Evolutionary conservation across 2,113 vertebrate genomes (phyloP), one percentile per base, ranked within the genome.

Genomic region (Eptesicus fuscus): DNA sequence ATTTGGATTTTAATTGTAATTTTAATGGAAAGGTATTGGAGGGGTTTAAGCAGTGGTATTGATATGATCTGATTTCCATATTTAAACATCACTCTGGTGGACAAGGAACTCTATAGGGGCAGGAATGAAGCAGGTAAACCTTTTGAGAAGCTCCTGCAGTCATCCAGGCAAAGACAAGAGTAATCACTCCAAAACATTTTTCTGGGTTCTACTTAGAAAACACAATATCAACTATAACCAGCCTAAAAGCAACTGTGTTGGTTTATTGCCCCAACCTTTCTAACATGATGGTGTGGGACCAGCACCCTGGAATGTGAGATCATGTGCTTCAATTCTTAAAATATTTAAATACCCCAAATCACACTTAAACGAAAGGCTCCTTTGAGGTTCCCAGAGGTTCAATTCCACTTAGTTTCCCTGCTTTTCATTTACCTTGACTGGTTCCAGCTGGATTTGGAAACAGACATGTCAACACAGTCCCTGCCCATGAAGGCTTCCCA

Each of bases 391-490:
- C 93, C 93, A 92, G 69, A 86, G 90, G 87, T 79, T 96, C 73
- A 74, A 67, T 95, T 88, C 93, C 88, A 96, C 79, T 94, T 49
- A 94, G 70, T 93, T 95, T 71, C 56, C 67, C 90, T 92, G 95
- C 90, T 96, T 96, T 95, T 96, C 95, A 95, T 96, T 97, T 96
- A 84, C 88, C 77, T 85, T 63, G 28, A 95, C 88, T 92, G 77
- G 42, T 93, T 97, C 96, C 96, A 97, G 95, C 96, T 96, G 96
- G 87, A 93, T 82, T 80, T 90, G 82, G 92, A 97, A 94, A 91
- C 94, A 28, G 53, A 85, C 4, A 20, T 86, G 93, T 95, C 97
- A 90, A 97, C 93, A 80, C 71, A 56, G 87, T 32, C 70, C 83
- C 93, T 88, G 82, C 82, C 95, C 63, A 25, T 4, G 86, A 95